phyloP scores from a whole-genome alignment of 2,797 vertebrate genomes.

The Sciurus carolinensis region DNA sequence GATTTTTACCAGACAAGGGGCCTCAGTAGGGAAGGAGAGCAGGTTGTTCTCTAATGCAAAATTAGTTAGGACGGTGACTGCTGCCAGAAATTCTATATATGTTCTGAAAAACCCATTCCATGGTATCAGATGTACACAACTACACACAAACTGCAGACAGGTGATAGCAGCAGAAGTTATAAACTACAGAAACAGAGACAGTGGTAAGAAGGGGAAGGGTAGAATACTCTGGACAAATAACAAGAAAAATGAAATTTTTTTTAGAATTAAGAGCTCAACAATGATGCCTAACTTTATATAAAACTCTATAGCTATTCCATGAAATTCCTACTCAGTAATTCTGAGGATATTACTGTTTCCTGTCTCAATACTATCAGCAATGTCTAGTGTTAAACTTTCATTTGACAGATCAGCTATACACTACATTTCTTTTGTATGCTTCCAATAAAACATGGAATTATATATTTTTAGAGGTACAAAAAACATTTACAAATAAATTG shows the following conservation, averaged over 20 bases:
- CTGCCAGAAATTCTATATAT: neutral
- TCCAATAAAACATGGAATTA: slow-evolving; percentile 12
- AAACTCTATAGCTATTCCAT: neutral
- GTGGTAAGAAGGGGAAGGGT: neutral
- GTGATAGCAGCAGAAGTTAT: neutral
- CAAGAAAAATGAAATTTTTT: neutral
- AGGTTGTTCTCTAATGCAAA: neutral
- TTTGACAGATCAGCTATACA: neutral
- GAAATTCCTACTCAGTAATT: neutral
- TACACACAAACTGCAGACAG: neutral
- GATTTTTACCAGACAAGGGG: neutral
- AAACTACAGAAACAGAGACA: neutral
- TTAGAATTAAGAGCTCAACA: neutral
- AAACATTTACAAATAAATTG: slow-evolving; percentile 57
- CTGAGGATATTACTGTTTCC: neutral
- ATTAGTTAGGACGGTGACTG: neutral
- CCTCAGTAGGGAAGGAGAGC: neutral
- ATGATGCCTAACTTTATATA: neutral
- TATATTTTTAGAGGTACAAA: neutral
- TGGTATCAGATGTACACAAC: neutral
- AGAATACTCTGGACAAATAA: neutral
- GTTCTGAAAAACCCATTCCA: neutral
- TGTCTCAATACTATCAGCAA: neutral
- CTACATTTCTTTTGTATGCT: neutral
- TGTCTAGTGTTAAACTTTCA: slow-evolving; percentile 3